Conservation (phyloP, 1,140 invertebrate genomes). For the Venturia canescens region DNA sequence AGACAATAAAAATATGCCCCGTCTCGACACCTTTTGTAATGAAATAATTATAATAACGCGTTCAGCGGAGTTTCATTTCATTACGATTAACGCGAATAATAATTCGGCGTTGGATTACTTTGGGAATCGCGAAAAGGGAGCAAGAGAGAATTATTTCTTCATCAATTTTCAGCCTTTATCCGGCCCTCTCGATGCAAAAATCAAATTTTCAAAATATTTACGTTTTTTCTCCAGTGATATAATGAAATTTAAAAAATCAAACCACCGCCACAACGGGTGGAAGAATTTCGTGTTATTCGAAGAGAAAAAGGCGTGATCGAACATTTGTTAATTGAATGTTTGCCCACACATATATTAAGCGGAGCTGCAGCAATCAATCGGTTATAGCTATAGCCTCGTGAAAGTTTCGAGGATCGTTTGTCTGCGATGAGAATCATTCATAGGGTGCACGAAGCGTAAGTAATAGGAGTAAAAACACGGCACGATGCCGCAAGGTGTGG, state of each 20-base stretch:
- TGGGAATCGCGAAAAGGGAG: too few species aligned
- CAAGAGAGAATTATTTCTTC: too few species aligned
- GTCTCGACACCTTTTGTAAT: background rate
- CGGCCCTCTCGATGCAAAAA: too few species aligned
- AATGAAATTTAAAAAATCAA: too few species aligned
- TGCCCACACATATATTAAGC: slow-evolving; percentile 5
- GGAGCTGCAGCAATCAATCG: background rate
- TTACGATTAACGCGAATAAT: background rate
- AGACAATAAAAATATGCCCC: slow-evolving; percentile 32
- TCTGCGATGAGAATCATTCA: slow-evolving; percentile 52
- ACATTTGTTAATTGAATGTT: slow-evolving; percentile 14
- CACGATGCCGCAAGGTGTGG: slow-evolving; percentile 70
- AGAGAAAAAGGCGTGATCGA: background rate
- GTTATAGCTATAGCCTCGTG: background rate
- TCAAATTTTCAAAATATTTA: too few species aligned
- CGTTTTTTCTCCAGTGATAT: too few species aligned
- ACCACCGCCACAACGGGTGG: too few species aligned
- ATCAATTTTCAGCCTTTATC: too few species aligned
- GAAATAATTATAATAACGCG: slow-evolving; percentile 14
- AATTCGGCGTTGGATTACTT: too few species aligned
- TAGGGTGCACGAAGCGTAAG: slow-evolving; percentile 63
- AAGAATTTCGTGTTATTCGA: too few species aligned
- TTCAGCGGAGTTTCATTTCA: background rate
- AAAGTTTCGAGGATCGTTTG: background rate
- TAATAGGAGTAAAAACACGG: slow-evolving; percentile 61